Conservation (phyloP, 2,797 vertebrate species). For the Avahi laniger region DNA sequence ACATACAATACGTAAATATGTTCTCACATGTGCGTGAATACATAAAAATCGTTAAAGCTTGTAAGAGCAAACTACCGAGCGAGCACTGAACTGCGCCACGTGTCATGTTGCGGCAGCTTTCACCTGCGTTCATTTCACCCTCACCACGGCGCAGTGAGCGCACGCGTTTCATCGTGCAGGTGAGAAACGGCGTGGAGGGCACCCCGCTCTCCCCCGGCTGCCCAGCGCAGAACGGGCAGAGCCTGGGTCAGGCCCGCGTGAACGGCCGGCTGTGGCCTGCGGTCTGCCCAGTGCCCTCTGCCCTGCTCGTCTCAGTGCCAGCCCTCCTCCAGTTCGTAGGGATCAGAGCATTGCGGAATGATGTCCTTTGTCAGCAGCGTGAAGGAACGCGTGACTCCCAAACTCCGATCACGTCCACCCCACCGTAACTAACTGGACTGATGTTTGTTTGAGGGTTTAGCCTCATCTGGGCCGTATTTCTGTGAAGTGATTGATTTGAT, state of each 20-base stretch:
- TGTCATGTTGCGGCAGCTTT: rapidly evolving
- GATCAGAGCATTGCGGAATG: background rate
- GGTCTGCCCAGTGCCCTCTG: rapidly evolving
- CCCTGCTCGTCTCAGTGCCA: rapidly evolving
- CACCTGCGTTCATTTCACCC: rapidly evolving
- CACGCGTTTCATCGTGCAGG: rapidly evolving
- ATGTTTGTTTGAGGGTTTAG: rapidly evolving
- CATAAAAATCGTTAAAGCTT: background rate
- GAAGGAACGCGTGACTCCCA: background rate
- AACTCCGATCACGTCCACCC: rapidly evolving
- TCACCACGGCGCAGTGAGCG: rapidly evolving
- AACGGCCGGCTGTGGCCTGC: background rate
- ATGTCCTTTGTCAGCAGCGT: rapidly evolving
- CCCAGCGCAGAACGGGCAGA: rapidly evolving
- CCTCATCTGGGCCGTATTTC: rapidly evolving
- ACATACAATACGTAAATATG: rapidly evolving
- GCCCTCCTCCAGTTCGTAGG: background rate
- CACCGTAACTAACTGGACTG: rapidly evolving
- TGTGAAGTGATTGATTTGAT: background rate
- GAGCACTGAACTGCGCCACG: rapidly evolving
- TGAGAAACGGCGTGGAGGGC: background rate
- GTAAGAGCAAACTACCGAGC: no score
- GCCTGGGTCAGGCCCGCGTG: rapidly evolving
- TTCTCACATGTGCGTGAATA: rapidly evolving
- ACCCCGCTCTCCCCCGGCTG: rapidly evolving